Evolutionary conservation across 2,888 invertebrate genomes (phyloP).

Genomic region (Meliscaeva auricollis): DNA sequence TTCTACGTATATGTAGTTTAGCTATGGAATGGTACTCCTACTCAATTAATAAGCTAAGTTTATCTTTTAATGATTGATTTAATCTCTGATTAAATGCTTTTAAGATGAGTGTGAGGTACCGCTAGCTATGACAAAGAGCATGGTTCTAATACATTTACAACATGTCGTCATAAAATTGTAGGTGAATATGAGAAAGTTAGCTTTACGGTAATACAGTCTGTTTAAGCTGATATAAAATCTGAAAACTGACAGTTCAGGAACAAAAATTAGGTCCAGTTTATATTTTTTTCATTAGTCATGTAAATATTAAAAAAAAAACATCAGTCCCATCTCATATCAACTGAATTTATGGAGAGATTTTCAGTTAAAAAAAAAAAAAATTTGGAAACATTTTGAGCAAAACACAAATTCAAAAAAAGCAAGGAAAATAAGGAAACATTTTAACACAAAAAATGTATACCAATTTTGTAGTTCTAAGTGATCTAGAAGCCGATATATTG

Average conservation of each 20-base stretch:
- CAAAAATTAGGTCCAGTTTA: neutral
- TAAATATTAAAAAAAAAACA: no score
- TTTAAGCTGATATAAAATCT: neutral
- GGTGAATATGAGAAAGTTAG: conserved; percentile 16
- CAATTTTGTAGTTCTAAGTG: no score
- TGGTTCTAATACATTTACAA: conserved; percentile 34
- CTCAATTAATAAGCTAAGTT: conserved; percentile 50
- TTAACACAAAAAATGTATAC: no score
- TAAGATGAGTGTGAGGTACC: conserved; percentile 41
- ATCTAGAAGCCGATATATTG: no score
- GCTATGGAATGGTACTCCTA: conserved; percentile 16
- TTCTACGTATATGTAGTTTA: neutral
- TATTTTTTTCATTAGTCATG: no score
- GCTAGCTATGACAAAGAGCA: conserved; percentile 36
- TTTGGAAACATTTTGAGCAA: no score
- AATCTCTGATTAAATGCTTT: conserved; percentile 53
- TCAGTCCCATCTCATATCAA: no score
- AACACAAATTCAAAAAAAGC: no score
- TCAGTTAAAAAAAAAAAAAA: no score
- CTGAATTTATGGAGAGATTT: no score
- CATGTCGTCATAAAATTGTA: conserved; percentile 37
- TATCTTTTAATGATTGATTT: conserved; percentile 67
- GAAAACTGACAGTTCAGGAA: neutral
- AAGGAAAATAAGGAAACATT: no score
- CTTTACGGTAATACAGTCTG: neutral